Percentiles rank a stretch among this genome's conserved stretches.
Evolutionary conservation across 2,113 vertebrate species (phyloP).

Genomic region (Tauraco erythrolophus): DNA sequence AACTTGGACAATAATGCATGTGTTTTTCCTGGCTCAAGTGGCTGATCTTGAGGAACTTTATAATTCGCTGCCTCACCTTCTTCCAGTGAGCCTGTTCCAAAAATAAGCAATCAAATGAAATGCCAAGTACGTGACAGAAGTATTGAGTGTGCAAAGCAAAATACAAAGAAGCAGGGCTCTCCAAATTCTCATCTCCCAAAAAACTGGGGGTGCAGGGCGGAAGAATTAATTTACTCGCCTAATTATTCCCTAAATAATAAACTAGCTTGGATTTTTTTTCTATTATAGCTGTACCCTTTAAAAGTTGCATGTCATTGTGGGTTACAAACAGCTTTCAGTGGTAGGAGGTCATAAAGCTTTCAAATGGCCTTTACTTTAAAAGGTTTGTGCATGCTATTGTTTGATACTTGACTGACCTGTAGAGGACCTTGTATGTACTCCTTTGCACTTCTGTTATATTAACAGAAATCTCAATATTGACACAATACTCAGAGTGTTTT

Average conservation of each 20-base stretch:
- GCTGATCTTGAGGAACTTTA: background rate
- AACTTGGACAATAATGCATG: background rate
- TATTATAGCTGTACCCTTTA: background rate
- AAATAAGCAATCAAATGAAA: background rate
- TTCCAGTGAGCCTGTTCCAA: background rate
- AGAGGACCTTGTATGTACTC: background rate
- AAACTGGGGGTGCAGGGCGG: fast-evolving
- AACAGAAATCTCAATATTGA: background rate
- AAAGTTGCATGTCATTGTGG: fast-evolving
- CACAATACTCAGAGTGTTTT: background rate
- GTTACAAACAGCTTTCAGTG: background rate
- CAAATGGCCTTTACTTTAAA: background rate
- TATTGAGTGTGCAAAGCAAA: background rate
- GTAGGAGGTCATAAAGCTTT: background rate
- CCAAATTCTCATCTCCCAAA: background rate
- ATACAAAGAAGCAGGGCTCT: background rate
- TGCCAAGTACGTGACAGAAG: background rate
- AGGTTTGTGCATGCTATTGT: background rate
- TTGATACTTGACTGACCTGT: background rate
- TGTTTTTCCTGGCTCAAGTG: background rate
- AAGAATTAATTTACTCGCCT: background rate
- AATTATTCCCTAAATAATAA: background rate
- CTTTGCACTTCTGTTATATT: background rate
- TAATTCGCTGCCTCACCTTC: background rate
- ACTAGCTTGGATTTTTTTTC: background rate